Percentiles rank a stretch among this genome's conserved stretches.
phyloP scores from a whole-genome alignment of 2,888 invertebrate species.

The Cheilosia variabilis region DNA sequence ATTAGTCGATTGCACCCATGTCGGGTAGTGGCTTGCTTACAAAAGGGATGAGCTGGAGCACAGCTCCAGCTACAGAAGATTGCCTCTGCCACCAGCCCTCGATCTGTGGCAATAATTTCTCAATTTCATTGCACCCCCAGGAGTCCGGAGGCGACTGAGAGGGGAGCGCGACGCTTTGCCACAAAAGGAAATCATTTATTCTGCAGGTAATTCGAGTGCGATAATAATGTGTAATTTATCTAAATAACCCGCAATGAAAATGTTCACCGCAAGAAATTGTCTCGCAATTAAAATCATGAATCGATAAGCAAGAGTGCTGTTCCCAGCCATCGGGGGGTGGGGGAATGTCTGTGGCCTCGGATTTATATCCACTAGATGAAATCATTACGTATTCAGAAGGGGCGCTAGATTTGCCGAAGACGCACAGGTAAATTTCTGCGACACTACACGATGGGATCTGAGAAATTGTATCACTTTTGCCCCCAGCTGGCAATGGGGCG shows the following conservation, averaged over 20 bases:
- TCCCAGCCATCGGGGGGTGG: constrained; percentile 1
- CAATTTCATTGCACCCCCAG: constrained; percentile 73
- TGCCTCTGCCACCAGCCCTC: constrained; percentile 5
- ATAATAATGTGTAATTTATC: constrained; percentile 75
- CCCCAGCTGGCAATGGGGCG: too few relatives aligned
- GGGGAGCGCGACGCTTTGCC: neutral
- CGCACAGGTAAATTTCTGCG: neutral
- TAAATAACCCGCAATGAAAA: constrained; percentile 73
- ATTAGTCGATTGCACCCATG: constrained; percentile 69
- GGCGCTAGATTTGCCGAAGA: constrained; percentile 21
- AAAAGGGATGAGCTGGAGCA: constrained; percentile 1
- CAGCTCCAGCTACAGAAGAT: neutral
- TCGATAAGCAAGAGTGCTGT: constrained; percentile 55
- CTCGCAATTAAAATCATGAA: constrained; percentile 74
- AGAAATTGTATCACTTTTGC: neutral
- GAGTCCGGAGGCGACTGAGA: constrained; percentile 31
- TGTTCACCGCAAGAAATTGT: constrained; percentile 73
- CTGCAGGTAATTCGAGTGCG: constrained; percentile 65
- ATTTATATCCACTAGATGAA: constrained; percentile 45
- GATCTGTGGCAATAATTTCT: constrained; percentile 65
- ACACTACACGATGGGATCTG: neutral
- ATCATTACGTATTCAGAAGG: constrained; percentile 57
- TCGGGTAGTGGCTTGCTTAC: constrained; percentile 16
- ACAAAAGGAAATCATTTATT: constrained; percentile 65
- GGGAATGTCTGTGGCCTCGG: neutral